A percentile compares a stretch with the other conserved stretches of the same genome.
phyloP scores from a whole-genome alignment of 2,888 invertebrate genomes.

The Caenorhabditis angaria region DNA sequence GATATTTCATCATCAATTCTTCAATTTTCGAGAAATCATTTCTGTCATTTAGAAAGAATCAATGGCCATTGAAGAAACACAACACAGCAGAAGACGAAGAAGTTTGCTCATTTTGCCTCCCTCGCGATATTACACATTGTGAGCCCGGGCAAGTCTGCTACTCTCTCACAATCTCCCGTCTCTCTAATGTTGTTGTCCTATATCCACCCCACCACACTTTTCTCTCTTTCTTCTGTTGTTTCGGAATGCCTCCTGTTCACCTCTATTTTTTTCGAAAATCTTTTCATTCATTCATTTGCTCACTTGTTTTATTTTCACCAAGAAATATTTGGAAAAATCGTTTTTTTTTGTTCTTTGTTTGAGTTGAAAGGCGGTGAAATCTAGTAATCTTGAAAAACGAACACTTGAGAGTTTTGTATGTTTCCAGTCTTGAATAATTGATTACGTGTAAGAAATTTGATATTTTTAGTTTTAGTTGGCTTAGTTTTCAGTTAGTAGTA shows the following conservation, averaged over 20 bases:
- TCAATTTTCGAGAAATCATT: not conserved
- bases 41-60: not conserved
- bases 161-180: too few species aligned
- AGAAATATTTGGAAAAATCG: not conserved
- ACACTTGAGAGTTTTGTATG: not conserved
- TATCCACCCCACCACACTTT: not conserved
- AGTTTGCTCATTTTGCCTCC: slow-evolving; percentile 2
- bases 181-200: not conserved
- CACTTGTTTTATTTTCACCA: not conserved
- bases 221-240: not conserved
- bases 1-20: not conserved
- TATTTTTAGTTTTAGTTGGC: not conserved
- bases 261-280: not conserved
- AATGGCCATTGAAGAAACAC: not conserved
- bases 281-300: not conserved
- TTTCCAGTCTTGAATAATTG: not conserved
- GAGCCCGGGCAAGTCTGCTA: too few species aligned
- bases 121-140: slow-evolving; percentile 1
- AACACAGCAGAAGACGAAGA: too few species aligned
- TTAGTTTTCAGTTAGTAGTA: not conserved
- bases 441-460: not conserved
- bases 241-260: not conserved
- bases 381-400: not conserved
- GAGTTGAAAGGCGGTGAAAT: too few species aligned
- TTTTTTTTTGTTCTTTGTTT: too few species aligned